Conservation (phyloP, 2,113 vertebrate species). For the Neodon shergylaensis region DNA sequence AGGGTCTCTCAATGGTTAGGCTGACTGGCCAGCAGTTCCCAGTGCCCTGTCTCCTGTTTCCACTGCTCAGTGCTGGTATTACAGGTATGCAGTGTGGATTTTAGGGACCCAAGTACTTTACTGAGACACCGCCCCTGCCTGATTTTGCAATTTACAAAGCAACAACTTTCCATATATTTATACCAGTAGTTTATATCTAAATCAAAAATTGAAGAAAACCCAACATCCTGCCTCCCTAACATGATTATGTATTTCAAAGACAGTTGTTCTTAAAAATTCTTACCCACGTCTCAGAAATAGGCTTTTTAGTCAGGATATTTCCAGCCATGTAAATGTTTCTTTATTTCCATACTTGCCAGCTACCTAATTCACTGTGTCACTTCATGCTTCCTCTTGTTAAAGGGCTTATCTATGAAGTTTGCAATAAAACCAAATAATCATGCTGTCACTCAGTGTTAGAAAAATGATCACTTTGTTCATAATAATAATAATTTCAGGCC, state of each 20-base stretch:
- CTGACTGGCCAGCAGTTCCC: neutral
- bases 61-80: neutral
- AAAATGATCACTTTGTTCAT: slow-evolving; percentile 15
- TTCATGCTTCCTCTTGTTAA: slow-evolving; percentile 29
- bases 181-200: slow-evolving; percentile 33
- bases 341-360: slow-evolving; percentile 59
- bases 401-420: neutral
- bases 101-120: neutral
- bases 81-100: neutral
- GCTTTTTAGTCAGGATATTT: slow-evolving; percentile 21
- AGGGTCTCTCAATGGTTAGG: neutral
- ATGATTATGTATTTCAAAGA: slow-evolving; percentile 51
- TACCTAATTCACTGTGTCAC: slow-evolving; percentile 33
- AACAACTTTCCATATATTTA: slow-evolving; percentile 48
- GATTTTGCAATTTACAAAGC: slow-evolving; percentile 30
- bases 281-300: slow-evolving; percentile 49
- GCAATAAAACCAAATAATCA: slow-evolving; percentile 42
- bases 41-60: neutral
- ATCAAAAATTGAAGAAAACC: slow-evolving; percentile 38
- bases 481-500: neutral
- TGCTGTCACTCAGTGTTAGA: neutral
- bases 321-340: slow-evolving; percentile 32
- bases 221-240: slow-evolving; percentile 7
- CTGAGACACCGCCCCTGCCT: neutral
- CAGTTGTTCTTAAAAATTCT: slow-evolving; percentile 52